Conservation (phyloP, 2,888 invertebrate genomes). For the Lysandra bellargus region DNA sequence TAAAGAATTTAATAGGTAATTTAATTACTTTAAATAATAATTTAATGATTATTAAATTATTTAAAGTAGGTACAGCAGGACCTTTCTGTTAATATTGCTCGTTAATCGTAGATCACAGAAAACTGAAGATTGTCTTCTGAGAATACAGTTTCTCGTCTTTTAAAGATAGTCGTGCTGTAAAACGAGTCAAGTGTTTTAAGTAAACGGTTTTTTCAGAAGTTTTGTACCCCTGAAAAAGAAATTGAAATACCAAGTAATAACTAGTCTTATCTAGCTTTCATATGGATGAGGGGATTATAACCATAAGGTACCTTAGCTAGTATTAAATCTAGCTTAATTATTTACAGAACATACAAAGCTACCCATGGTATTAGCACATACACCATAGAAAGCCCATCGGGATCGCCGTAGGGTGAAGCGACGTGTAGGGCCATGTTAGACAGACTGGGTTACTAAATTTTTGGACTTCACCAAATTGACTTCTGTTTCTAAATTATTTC, state of each 20-base stretch:
- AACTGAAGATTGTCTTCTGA: background rate
- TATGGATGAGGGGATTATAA: background rate
- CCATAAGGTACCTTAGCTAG: background rate
- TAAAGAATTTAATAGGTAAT: no score
- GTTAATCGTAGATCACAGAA: background rate
- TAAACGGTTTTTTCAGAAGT: background rate
- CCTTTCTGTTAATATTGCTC: no score
- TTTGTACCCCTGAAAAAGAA: background rate
- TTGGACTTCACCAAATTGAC: slow-evolving; percentile 5
- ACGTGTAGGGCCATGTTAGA: slow-evolving; percentile 26
- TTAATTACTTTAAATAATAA: no score
- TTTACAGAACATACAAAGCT: slow-evolving; percentile 51
- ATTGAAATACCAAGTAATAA: background rate
- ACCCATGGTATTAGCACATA: slow-evolving; percentile 49
- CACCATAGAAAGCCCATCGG: slow-evolving; percentile 45
- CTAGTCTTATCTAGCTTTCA: slow-evolving; percentile 24
- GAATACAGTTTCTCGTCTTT: background rate
- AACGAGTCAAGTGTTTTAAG: background rate
- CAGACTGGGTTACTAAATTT: background rate
- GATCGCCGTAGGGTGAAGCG: slow-evolving; percentile 32
- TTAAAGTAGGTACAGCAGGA: no score
- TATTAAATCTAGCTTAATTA: slow-evolving; percentile 42
- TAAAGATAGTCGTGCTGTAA: no score
- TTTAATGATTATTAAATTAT: no score
- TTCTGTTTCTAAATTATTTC: background rate